Evolutionary conservation across 2,797 vertebrate species (phyloP).

Genomic region (Emys orbicularis): DNA sequence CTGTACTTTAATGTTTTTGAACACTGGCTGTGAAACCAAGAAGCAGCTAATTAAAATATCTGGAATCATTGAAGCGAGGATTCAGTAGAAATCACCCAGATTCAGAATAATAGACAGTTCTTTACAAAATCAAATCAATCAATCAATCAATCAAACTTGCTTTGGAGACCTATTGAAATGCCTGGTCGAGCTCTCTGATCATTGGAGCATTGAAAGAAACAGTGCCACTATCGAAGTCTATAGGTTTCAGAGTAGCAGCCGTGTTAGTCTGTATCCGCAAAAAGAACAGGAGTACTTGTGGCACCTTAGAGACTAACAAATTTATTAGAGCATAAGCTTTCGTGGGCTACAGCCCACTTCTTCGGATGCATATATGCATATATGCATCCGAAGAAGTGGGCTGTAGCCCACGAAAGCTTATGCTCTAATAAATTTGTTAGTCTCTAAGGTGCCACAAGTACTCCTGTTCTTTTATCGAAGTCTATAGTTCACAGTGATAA

Average conservation of each 20-base stretch:
- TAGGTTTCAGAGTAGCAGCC: too few species aligned
- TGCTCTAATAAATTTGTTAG: too few species aligned
- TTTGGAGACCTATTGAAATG: slow-evolving; percentile 9
- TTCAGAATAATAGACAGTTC: neutral
- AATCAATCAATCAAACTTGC: neutral
- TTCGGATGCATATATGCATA: too few species aligned
- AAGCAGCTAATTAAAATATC: neutral
- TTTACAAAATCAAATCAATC: neutral
- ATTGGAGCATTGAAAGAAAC: neutral
- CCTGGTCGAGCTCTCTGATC: neutral
- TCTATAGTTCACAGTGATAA: neutral
- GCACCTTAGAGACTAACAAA: too few species aligned
- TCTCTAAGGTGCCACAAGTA: too few species aligned
- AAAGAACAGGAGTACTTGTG: too few species aligned
- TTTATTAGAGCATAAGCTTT: too few species aligned
- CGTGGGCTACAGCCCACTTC: too few species aligned
- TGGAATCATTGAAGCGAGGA: neutral
- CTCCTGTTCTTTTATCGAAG: neutral
- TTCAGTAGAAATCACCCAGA: neutral
- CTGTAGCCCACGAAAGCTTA: too few species aligned
- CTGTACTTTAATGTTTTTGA: neutral
- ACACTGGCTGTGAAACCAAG: neutral
- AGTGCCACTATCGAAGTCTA: neutral
- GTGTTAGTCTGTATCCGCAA: too few species aligned
- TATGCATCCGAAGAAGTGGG: too few species aligned